phyloP scores from a whole-genome alignment of 2,113 vertebrate genomes.

The Camelus dromedarius region DNA sequence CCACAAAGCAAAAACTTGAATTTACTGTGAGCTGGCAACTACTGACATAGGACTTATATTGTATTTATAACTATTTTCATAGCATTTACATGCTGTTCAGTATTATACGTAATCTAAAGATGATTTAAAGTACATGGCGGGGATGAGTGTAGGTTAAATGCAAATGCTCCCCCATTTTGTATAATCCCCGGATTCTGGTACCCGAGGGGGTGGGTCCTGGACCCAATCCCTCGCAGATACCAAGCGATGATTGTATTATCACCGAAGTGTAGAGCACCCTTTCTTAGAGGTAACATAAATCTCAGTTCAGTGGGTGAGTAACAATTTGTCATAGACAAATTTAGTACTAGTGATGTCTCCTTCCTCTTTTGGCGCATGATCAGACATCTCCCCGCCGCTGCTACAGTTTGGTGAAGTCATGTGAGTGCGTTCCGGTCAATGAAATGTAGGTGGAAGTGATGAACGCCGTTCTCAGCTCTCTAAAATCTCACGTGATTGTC shows the following conservation, averaged over 20 bases:
- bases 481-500: too few relatives aligned
- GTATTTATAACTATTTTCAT: neutral
- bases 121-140: neutral
- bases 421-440: too few relatives aligned
- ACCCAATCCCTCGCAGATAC: neutral
- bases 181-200: too few relatives aligned
- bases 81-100: neutral
- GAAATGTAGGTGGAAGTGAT: too few relatives aligned
- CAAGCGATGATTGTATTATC: neutral
- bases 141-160: neutral
- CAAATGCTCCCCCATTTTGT: neutral
- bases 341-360: neutral
- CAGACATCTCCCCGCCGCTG: too few relatives aligned
- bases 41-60: neutral
- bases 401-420: too few relatives aligned
- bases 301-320: neutral
- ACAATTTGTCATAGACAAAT: neutral
- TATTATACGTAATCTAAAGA: neutral
- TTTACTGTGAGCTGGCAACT: neutral
- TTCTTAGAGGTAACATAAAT: neutral
- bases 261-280: neutral
- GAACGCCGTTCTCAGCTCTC: too few relatives aligned
- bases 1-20: neutral
- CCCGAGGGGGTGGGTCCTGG: neutral
- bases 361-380: neutral